Base-by-base conservation (phyloP, 2,797 vertebrate genomes). In the Ambastaia sidthimunki region DNA sequence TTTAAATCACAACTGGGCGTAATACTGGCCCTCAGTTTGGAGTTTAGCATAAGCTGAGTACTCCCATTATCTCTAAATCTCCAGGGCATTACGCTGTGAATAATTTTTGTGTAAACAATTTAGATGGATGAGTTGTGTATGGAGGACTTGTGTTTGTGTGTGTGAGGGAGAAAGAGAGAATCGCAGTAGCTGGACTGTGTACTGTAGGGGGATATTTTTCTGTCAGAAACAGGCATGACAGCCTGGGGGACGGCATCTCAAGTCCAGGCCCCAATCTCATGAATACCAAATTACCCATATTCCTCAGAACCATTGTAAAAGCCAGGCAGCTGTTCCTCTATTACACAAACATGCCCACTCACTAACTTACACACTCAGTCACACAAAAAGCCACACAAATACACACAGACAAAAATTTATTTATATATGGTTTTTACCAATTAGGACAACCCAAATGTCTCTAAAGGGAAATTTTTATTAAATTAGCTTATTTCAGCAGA, bases 181-280 rank as follows among this genome's bases (percentile, higher is more conserved):
- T 44, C 41, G 34, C 41, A 10, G 34, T 47, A 57, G 19, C 50
- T 21, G 41, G 54, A 76, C 75, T 69, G 16, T 76, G 65, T 69
- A 75, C 41, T 74, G 55, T 41, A 15, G 52, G 13, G 13, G 44
- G 52, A 44, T 68, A 88, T 90, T 88, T 76, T 74, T 19, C 48
- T 84, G 88, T 90, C 89, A 85, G 69, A 88, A 81, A 86, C 83
- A 77, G 81, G 85, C 83, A 83, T 82, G 59, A 88, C 85, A 79
- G 87, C 88, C 67, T 85, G 70, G 78, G 86, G 85, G 81, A 88
- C 47, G 80, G 28, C 67, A 11, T 78, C 50, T 78, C 67, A 78
- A 76, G 70, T 77, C 48, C 55, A 34, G 18, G 63, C 25, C 50
- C 76, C 79, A 5, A 87, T 85, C 82, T 72, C 82, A 83, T 78